phyloP scores from a whole-genome alignment of 2,797 vertebrate genomes.

The Gobionotothen gibberifrons region DNA sequence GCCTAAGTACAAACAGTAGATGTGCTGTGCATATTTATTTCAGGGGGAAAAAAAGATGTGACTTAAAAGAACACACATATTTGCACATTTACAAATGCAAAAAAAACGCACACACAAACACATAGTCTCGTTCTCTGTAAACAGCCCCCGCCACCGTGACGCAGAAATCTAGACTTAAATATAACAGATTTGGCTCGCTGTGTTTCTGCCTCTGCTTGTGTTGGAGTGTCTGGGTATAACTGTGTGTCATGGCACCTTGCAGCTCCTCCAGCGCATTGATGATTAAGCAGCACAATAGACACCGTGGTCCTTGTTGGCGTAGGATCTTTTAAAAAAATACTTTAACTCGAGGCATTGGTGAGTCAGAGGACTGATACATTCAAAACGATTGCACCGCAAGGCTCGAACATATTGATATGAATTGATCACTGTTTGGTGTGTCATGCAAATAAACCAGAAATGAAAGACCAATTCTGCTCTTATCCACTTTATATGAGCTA shows the following conservation, averaged over 20 bases:
- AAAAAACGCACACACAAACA: constrained; percentile 44
- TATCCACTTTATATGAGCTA: too few species aligned
- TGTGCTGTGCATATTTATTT: constrained; percentile 82
- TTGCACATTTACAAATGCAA: constrained; percentile 40
- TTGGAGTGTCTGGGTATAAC: constrained; percentile 44
- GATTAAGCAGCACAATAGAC: constrained; percentile 63
- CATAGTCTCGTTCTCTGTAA: constrained; percentile 50
- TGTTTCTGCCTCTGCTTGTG: constrained; percentile 42
- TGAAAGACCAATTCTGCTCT: too few species aligned
- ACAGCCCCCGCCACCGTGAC: constrained; percentile 69
- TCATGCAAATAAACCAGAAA: constrained; percentile 32
- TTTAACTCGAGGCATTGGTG: constrained; percentile 57
- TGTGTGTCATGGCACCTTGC: constrained; percentile 66
- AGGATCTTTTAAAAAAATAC: constrained; percentile 60
- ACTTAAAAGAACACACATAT: constrained; percentile 65
- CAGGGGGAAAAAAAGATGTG: constrained; percentile 26
- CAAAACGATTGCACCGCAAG: constrained; percentile 57
- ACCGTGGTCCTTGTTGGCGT: constrained; percentile 63
- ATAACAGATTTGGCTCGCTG: constrained; percentile 59
- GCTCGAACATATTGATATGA: constrained; percentile 55
- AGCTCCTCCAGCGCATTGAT: constrained; percentile 61
- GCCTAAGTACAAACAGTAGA: constrained; percentile 81
- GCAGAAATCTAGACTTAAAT: constrained; percentile 70
- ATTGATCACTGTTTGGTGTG: constrained; percentile 51
- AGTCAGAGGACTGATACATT: constrained; percentile 66